Evolutionary conservation across 2,113 vertebrate genomes (phyloP).

Genomic region (Sula dactylatra): DNA sequence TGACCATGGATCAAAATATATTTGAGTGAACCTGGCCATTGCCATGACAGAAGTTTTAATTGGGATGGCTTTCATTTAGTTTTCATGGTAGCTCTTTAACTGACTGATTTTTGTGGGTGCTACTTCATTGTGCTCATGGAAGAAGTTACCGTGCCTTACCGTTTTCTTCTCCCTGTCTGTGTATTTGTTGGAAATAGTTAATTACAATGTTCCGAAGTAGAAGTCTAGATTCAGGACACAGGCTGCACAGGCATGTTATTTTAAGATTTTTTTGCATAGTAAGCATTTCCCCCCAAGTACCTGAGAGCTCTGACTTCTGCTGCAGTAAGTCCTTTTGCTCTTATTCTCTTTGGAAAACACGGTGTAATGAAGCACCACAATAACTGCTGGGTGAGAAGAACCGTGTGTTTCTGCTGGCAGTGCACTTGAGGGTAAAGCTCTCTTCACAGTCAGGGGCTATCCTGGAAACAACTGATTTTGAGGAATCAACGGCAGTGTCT

Average conservation of each 20-base stretch:
- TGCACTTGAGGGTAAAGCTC: background rate
- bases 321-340: background rate
- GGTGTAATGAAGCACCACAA: background rate
- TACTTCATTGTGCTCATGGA: background rate
- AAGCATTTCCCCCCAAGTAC: background rate
- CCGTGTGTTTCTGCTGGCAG: background rate
- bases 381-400: background rate
- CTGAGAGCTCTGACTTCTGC: background rate
- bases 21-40: background rate
- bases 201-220: background rate
- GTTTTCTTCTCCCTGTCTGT: background rate
- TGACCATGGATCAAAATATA: background rate
- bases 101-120: background rate
- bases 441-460: background rate
- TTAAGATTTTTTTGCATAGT: background rate
- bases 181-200: background rate
- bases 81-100: background rate
- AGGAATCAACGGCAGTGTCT: background rate
- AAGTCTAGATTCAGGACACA: background rate
- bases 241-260: background rate
- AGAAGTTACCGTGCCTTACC: background rate
- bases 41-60: background rate
- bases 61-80: background rate
- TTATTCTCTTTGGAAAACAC: background rate
- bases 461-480: background rate